phyloP scores from a whole-genome alignment of 2,113 vertebrate genomes.

The Melanerpes aurifrons region DNA sequence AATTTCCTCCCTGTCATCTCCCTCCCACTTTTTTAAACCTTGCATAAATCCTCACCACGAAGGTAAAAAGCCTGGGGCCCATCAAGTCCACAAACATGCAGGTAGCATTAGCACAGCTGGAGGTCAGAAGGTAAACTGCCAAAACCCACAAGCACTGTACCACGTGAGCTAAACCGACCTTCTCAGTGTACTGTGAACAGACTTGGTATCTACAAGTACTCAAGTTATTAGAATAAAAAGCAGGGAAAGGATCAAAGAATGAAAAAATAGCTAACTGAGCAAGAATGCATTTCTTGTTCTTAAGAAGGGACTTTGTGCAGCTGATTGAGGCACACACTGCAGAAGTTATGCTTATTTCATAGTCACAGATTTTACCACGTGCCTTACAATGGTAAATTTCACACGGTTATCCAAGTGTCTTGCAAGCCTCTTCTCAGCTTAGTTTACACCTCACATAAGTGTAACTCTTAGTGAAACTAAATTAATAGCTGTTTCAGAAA shows the following conservation, averaged over 20 bases:
- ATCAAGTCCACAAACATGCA: background rate
- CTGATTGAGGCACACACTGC: background rate
- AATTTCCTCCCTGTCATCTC: background rate
- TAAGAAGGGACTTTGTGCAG: background rate
- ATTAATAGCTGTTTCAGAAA: background rate
- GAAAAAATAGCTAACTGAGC: background rate
- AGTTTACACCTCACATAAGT: background rate
- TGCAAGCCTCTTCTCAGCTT: background rate
- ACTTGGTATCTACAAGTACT: background rate
- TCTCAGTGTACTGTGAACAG: background rate
- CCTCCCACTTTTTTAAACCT: background rate
- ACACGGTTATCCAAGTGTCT: background rate
- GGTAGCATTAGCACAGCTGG: accelerated
- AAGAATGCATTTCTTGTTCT: background rate
- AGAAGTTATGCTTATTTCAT: background rate
- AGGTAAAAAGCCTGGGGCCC: background rate
- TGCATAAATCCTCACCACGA: background rate
- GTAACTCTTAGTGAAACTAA: background rate
- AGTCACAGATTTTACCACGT: background rate
- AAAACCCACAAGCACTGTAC: background rate
- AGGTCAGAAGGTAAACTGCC: background rate
- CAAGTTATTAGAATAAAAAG: background rate
- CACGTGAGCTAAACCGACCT: background rate
- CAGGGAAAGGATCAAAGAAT: background rate
- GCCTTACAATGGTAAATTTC: background rate